Percentiles rank a stretch among this genome's conserved stretches.
These are phyloP conservation scores for Schizopygopsis pylzovi DNA, from an alignment of 2,797 vertebrate genomes.

Conservation along the genomic window DNA sequence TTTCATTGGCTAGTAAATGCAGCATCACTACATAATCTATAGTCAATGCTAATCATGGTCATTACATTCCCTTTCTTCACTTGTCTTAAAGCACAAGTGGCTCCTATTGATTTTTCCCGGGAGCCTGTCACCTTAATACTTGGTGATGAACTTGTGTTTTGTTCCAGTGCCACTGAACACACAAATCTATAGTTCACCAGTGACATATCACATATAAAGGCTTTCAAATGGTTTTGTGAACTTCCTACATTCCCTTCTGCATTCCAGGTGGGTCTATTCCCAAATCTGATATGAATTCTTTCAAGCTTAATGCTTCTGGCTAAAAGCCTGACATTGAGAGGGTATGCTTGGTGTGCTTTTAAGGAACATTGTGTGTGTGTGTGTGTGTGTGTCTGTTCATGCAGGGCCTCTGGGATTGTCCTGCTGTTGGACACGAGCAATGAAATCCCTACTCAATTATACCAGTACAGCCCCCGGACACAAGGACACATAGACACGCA, in stretches of 20 bases:
- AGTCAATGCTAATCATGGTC: slow-evolving; percentile 37
- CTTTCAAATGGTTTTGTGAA: slow-evolving; percentile 43
- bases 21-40: slow-evolving; percentile 24
- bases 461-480: slow-evolving; percentile 41
- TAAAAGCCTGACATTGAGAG: slow-evolving; percentile 54
- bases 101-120: slow-evolving; percentile 32
- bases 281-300: slow-evolving; percentile 55
- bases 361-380: slow-evolving; percentile 34
- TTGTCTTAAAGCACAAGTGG: slow-evolving; percentile 24
- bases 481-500: slow-evolving; percentile 50
- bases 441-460: slow-evolving; percentile 53
- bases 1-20: slow-evolving; percentile 35
- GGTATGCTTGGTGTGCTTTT: slow-evolving; percentile 48
- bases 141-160: slow-evolving; percentile 34
- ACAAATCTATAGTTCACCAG: slow-evolving; percentile 44
- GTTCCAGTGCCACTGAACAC: slow-evolving; percentile 26
- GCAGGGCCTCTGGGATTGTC: slow-evolving; percentile 51
- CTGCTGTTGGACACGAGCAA: slow-evolving; percentile 56
- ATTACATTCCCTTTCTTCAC: slow-evolving; percentile 38
- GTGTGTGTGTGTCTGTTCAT: slow-evolving; percentile 22
- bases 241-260: slow-evolving; percentile 41
- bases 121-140: slow-evolving; percentile 27
- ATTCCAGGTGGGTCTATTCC: slow-evolving; percentile 45
- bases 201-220: slow-evolving; percentile 28
- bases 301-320: slow-evolving; percentile 46